Percentiles rank a stretch among this genome's conserved stretches.
phyloP scores from a whole-genome alignment of 2,113 vertebrate genomes.

The Willisornis vidua region DNA sequence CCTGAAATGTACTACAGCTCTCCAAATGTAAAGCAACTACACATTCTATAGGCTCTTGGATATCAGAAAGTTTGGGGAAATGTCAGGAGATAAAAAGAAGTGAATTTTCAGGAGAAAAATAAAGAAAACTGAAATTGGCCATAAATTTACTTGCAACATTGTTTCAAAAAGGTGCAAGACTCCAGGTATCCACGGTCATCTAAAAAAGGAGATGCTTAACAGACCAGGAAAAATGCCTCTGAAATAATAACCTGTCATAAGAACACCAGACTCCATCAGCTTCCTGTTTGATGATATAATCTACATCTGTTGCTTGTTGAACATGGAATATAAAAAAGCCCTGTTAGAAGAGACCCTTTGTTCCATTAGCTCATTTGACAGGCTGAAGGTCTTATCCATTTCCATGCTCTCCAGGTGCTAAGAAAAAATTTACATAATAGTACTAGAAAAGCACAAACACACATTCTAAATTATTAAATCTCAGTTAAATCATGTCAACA shows the following conservation, averaged over 20 bases:
- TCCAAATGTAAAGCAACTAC: background rate
- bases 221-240: background rate
- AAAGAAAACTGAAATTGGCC: background rate
- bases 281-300: background rate
- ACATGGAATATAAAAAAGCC: background rate
- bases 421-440: background rate
- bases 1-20: background rate
- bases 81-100: background rate
- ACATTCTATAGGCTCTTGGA: background rate
- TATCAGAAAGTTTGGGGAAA: background rate
- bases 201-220: background rate
- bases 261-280: background rate
- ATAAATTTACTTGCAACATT: background rate
- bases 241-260: background rate
- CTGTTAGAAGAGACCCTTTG: background rate
- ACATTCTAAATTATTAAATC: background rate
- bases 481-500: background rate
- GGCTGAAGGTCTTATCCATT: background rate
- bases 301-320: conserved; percentile 21
- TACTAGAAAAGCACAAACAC: background rate
- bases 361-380: background rate
- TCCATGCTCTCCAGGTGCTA: background rate
- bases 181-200: background rate
- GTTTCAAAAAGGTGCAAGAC: background rate
- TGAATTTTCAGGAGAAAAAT: background rate